phyloP scores from a whole-genome alignment of 2,888 invertebrate genomes.

The Zeuzera pyrina region DNA sequence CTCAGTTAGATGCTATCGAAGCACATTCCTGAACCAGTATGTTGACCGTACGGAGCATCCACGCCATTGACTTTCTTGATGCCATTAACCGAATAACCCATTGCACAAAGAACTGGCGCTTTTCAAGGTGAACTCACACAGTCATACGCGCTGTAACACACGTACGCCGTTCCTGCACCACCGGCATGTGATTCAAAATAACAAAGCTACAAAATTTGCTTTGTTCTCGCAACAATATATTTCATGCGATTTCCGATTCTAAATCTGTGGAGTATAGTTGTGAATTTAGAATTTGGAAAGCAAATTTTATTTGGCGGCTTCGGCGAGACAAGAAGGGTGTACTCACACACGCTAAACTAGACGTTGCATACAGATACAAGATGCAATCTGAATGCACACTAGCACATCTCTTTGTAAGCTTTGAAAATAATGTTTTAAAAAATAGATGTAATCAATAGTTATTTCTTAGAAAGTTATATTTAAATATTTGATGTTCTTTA shows the following conservation, averaged over 20 bases:
- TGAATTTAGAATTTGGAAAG: slow-evolving; percentile 2
- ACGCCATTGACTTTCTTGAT: slow-evolving; percentile 70
- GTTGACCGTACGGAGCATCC: slow-evolving; percentile 57
- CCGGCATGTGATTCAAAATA: slow-evolving; percentile 57
- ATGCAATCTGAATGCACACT: slow-evolving; percentile 55
- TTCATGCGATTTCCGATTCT: slow-evolving; percentile 23
- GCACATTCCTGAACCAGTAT: no score
- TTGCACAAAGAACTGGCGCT: slow-evolving; percentile 70
- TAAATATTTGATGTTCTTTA: no score
- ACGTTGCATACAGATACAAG: slow-evolving; percentile 36
- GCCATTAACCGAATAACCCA: slow-evolving; percentile 75
- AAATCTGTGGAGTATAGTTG: slow-evolving; percentile 8
- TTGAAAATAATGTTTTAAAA: no score
- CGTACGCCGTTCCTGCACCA: slow-evolving; percentile 13
- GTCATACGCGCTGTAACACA: slow-evolving; percentile 10
- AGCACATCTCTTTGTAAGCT: slow-evolving; percentile 15
- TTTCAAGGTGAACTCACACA: slow-evolving; percentile 72
- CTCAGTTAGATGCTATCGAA: no score
- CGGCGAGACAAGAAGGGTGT: slow-evolving; percentile 64
- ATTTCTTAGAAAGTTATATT: no score
- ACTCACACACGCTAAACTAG: slow-evolving; percentile 39
- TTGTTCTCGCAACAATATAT: slow-evolving; percentile 8
- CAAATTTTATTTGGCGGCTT: slow-evolving; percentile 22
- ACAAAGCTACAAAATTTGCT: slow-evolving; percentile 28
- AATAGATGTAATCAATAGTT: no score